Conservation (phyloP, 1,140 invertebrate genomes). For the Drosophila jambulina region DNA sequence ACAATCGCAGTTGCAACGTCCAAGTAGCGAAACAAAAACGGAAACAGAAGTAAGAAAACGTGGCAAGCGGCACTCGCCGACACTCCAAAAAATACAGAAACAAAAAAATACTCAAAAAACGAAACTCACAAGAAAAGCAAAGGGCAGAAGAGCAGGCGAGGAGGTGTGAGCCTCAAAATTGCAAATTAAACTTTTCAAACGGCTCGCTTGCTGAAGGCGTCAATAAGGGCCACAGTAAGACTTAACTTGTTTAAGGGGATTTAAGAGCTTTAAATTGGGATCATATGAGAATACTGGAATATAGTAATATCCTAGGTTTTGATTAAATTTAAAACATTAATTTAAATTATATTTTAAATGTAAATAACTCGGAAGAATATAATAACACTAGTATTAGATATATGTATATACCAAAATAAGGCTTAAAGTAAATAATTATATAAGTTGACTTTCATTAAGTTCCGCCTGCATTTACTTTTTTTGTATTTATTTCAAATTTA, state of each 20-base stretch:
- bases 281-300: neutral
- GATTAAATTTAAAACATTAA: no score
- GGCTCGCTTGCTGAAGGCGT: neutral
- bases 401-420: no score
- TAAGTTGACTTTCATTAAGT: neutral
- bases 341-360: no score
- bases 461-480: neutral
- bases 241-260: neutral
- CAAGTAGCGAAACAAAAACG: conserved; percentile 35
- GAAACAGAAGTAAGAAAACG: conserved; percentile 77
- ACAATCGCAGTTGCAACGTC: conserved; percentile 55
- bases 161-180: conserved; percentile 35
- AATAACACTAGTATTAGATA: no score
- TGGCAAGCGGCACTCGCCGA: conserved; percentile 77
- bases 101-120: conserved; percentile 8
- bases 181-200: conserved; percentile 28
- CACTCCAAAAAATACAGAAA: conserved; percentile 58
- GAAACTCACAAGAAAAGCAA: conserved; percentile 3
- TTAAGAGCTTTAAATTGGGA: neutral
- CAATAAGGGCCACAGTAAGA: conserved; percentile 16
- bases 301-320: neutral
- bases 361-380: no score
- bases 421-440: neutral
- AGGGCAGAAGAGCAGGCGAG: conserved; percentile 13
- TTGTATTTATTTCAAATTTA: neutral